These are phyloP conservation scores for Austrolebias charrua DNA, from an alignment of 2,797 vertebrate species.

Conservation along the genomic window DNA sequence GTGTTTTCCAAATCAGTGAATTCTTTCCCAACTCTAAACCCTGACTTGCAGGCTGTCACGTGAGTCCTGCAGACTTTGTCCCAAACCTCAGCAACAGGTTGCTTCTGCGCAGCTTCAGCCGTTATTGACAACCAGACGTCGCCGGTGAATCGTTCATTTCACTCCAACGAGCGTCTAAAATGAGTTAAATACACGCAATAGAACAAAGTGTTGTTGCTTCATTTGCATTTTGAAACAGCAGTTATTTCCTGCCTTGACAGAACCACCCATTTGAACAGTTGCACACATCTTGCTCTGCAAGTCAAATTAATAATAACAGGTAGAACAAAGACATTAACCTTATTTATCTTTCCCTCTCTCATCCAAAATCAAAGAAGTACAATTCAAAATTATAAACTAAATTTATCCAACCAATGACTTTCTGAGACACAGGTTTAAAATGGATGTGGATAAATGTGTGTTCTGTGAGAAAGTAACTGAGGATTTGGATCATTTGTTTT, in stretches of 20 bases:
- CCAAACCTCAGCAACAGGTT: slow-evolving; percentile 52
- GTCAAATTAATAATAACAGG: neutral
- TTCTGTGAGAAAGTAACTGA: too few relatives aligned
- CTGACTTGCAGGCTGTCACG: slow-evolving; percentile 56
- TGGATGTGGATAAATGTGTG: too few relatives aligned
- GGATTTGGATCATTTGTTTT: too few relatives aligned
- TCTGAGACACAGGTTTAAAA: too few relatives aligned
- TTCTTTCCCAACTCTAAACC: slow-evolving; percentile 47
- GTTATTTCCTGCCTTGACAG: neutral
- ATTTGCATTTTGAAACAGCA: neutral
- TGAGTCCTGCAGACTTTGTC: slow-evolving; percentile 52
- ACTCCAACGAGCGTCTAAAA: too few relatives aligned
- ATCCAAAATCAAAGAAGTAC: too few relatives aligned
- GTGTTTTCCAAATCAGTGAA: slow-evolving; percentile 14
- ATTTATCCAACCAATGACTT: too few relatives aligned
- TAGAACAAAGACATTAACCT: neutral
- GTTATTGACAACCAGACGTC: slow-evolving; percentile 17
- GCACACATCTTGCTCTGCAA: neutral
- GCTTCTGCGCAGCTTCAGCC: slow-evolving; percentile 29
- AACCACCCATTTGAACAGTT: slow-evolving; percentile 8
- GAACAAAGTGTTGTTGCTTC: neutral
- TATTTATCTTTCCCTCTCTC: too few relatives aligned
- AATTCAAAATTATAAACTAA: too few relatives aligned
- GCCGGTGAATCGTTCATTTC: neutral
- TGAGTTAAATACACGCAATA: neutral